Percentiles rank a stretch among this genome's conserved stretches.
These are phyloP conservation scores for Sinosuthora webbiana DNA, from an alignment of 2,113 vertebrate genomes.

Conservation along the genomic window DNA sequence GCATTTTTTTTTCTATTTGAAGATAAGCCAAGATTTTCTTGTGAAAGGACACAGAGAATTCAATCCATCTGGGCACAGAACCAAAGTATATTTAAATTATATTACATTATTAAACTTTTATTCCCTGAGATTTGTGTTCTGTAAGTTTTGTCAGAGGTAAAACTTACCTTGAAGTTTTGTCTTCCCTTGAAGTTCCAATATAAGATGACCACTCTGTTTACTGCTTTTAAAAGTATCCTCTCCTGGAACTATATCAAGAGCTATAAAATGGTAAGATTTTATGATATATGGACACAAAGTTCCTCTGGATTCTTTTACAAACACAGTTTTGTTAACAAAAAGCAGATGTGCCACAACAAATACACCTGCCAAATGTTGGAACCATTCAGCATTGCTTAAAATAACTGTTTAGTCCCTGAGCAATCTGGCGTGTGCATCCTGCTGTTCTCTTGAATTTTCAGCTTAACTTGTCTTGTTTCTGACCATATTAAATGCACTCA, in stretches of 20 bases:
- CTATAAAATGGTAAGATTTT: background rate
- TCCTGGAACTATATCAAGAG: background rate
- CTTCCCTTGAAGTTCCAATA: background rate
- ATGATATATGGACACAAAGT: background rate
- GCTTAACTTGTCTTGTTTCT: slow-evolving; percentile 5
- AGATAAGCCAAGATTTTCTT: background rate
- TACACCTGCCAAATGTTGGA: background rate
- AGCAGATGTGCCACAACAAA: background rate
- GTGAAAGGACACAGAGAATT: background rate
- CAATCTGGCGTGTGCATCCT: accelerated
- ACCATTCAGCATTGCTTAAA: background rate
- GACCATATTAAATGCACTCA: background rate
- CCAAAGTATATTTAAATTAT: background rate
- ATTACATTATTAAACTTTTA: background rate
- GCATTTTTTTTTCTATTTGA: background rate
- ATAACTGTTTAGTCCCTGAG: background rate
- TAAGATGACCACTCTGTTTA: background rate
- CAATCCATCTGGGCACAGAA: background rate
- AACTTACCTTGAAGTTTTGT: background rate
- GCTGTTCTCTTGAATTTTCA: slow-evolving; percentile 2
- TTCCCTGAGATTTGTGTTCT: background rate
- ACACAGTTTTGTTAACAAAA: background rate
- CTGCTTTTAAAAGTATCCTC: background rate
- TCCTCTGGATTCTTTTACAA: background rate
- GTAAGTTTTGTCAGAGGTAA: background rate